A percentile compares a stretch with the other conserved stretches of the same genome.
phyloP scores from a whole-genome alignment of 2,888 invertebrate genomes.

The Mycogona germanica region DNA sequence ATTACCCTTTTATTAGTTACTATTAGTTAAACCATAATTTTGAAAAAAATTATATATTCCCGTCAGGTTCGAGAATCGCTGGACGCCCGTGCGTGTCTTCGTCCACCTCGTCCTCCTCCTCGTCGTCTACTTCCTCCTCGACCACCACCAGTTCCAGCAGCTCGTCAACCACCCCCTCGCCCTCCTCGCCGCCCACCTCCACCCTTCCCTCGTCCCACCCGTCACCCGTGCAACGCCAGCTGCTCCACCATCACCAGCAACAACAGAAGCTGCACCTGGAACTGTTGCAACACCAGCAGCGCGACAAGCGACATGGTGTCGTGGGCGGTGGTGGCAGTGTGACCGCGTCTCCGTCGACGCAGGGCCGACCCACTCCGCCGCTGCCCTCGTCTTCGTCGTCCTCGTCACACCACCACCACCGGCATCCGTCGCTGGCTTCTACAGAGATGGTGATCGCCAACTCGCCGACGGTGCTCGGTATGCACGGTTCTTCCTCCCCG shows the following conservation, averaged over 20 bases:
- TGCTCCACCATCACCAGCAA: slow-evolving; percentile 8
- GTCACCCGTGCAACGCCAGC: slow-evolving; percentile 37
- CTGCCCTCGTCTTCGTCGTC: slow-evolving; percentile 28
- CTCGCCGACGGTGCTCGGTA: background rate
- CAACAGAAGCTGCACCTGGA: slow-evolving; percentile 44
- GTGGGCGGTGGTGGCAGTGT: background rate
- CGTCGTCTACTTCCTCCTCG: slow-evolving; percentile 42
- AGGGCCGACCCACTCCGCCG: slow-evolving; percentile 22
- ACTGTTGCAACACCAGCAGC: slow-evolving; percentile 21
- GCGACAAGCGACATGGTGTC: slow-evolving; percentile 41
- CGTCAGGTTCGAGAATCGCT: too few species aligned
- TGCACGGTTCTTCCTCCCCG: too few species aligned
- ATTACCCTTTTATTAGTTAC: too few species aligned
- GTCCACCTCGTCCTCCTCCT: slow-evolving; percentile 47
- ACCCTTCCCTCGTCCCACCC: background rate
- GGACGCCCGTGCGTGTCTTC: slow-evolving; percentile 32
- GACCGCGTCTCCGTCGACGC: too few species aligned
- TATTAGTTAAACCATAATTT: too few species aligned
- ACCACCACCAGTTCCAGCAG: slow-evolving; percentile 48
- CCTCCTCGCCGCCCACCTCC: slow-evolving; percentile 58
- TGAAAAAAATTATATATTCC: too few species aligned
- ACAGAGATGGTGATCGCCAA: background rate
- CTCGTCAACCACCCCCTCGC: slow-evolving; percentile 52
- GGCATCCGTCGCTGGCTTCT: too few species aligned
- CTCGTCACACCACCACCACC: too few species aligned